Percentiles rank a stretch among this genome's conserved stretches.
Evolutionary conservation across 2,797 vertebrate genomes (phyloP).

Genomic region (Artibeus lituratus): DNA sequence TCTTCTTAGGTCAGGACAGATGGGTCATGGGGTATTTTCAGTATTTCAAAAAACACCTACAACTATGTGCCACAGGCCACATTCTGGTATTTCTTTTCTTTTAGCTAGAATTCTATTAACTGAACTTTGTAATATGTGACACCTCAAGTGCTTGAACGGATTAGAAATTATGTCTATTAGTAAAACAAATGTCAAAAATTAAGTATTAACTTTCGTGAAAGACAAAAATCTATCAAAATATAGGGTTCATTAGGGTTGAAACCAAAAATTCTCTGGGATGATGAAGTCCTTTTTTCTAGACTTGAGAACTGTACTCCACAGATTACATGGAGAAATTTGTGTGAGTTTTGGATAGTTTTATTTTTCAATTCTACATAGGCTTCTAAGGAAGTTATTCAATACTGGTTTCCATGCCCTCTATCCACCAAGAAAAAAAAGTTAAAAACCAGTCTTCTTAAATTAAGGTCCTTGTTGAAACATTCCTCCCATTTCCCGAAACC

Average conservation of each 20-base stretch:
- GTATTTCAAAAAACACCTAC: neutral
- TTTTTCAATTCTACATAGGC: neutral
- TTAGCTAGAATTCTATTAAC: neutral
- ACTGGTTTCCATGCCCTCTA: neutral
- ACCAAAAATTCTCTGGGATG: neutral
- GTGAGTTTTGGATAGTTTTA: neutral
- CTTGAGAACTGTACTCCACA: neutral
- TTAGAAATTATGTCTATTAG: neutral
- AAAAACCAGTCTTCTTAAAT: neutral
- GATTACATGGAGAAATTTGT: neutral
- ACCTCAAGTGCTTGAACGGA: neutral
- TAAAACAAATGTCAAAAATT: slow-evolving; percentile 9
- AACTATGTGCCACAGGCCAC: neutral
- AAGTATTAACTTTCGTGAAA: neutral
- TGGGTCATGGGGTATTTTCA: neutral
- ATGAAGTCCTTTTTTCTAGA: neutral
- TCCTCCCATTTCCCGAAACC: neutral
- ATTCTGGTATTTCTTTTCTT: neutral
- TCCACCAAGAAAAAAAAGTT: neutral
- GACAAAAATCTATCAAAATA: neutral
- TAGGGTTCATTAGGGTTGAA: neutral
- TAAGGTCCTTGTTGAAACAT: neutral
- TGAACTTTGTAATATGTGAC: neutral
- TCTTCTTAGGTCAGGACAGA: neutral
- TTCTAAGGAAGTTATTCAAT: neutral